These are phyloP conservation scores for Syngnathus rostellatus DNA, from an alignment of 2,797 vertebrate genomes.

Conservation along the genomic window DNA sequence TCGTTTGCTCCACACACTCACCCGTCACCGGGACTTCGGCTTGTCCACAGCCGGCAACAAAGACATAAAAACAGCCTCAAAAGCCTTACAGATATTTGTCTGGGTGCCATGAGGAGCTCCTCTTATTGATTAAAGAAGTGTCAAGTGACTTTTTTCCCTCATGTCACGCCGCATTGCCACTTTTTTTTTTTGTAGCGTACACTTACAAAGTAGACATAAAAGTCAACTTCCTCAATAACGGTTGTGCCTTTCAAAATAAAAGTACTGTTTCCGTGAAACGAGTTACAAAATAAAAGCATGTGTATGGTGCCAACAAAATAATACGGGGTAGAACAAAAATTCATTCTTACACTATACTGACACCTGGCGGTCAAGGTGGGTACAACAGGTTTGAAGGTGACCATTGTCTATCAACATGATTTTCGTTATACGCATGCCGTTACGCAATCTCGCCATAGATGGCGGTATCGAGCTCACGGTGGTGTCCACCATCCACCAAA, in stretches of 20 bases:
- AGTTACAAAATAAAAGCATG: not conserved
- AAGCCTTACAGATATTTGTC: constrained; percentile 18
- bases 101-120: constrained; percentile 40
- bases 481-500: not conserved
- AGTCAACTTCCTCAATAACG: constrained; percentile 12
- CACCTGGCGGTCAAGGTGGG: too few species aligned
- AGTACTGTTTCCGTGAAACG: not conserved
- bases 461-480: not conserved
- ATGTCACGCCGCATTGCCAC: constrained; percentile 1
- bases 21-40: constrained; percentile 31
- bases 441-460: not conserved
- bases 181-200: not conserved
- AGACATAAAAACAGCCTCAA: constrained; percentile 42
- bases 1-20: constrained; percentile 38
- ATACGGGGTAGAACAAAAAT: too few species aligned
- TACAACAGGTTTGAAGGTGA: too few species aligned
- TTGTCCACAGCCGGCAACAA: constrained; percentile 24
- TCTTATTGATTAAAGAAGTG: not conserved
- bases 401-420: too few species aligned
- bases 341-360: too few species aligned
- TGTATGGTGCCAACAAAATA: not conserved
- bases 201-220: not conserved
- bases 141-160: not conserved
- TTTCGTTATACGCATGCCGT: not conserved
- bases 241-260: constrained; percentile 21